Evolutionary conservation across 1,140 invertebrate species (phyloP).

Genomic region (Chrysopa pallens): DNA sequence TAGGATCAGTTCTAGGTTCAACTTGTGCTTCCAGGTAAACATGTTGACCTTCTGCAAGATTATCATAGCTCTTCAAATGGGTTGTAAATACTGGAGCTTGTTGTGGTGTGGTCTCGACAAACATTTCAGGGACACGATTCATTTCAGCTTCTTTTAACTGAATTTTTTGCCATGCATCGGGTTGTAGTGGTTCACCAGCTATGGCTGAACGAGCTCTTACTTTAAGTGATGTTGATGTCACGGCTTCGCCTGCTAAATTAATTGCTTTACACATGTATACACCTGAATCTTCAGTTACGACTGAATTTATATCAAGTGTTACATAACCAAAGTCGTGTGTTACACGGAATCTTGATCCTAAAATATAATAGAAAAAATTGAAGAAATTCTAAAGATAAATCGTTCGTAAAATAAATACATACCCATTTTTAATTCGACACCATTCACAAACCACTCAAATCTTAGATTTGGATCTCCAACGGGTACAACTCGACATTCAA

Average conservation of each 20-base stretch:
- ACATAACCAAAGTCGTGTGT: conserved; percentile 90
- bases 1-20: conserved; percentile 90
- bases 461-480: conserved; percentile 78
- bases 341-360: conserved; percentile 68
- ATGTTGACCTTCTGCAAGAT: conserved; percentile 73
- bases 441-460: conserved; percentile 92
- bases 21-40: conserved; percentile 88
- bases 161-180: conserved; percentile 78
- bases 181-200: conserved; percentile 60
- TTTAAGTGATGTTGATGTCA: conserved; percentile 74
- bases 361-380: conserved; percentile 17
- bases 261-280: conserved; percentile 87
- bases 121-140: conserved; percentile 71
- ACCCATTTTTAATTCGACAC: conserved; percentile 79
- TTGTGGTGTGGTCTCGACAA: conserved; percentile 60
- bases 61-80: conserved; percentile 72
- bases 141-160: conserved; percentile 75
- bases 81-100: conserved; percentile 83
- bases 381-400: conserved; percentile 2
- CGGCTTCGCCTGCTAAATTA: conserved; percentile 77
- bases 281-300: conserved; percentile 78
- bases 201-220: conserved; percentile 68
- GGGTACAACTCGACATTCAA: conserved; percentile 90
- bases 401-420: conserved; percentile 13
- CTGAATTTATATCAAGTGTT: conserved; percentile 75